Conservation (phyloP, 2,888 invertebrate genomes). For the Drosophila borborema region DNA sequence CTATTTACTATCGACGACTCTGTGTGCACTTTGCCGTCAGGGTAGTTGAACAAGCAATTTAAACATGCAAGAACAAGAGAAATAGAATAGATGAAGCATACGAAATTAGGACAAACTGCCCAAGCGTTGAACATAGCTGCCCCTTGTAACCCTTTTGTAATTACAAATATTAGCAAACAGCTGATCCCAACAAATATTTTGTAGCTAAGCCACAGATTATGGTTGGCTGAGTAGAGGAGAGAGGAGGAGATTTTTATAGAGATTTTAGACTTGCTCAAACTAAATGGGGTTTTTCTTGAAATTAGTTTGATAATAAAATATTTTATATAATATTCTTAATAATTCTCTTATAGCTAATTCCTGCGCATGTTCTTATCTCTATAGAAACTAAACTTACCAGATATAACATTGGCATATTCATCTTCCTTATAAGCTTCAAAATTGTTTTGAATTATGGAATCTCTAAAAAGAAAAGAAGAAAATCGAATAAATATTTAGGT, state of each 20-base stretch:
- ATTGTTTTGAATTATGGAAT: too few species aligned
- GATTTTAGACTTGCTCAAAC: background rate
- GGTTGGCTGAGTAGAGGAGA: background rate
- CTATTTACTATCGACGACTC: background rate
- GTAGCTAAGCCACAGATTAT: background rate
- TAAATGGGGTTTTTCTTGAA: background rate
- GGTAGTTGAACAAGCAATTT: slow-evolving; percentile 7
- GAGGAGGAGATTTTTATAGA: too few species aligned
- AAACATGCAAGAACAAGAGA: background rate
- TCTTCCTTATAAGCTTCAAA: too few species aligned
- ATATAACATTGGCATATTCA: too few species aligned
- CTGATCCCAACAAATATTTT: background rate
- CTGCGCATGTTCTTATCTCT: too few species aligned
- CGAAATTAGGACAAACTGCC: background rate
- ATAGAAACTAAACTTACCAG: too few species aligned
- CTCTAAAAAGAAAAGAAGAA: too few species aligned
- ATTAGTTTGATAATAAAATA: background rate
- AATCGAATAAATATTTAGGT: too few species aligned
- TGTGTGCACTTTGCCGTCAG: background rate
- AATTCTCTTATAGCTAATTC: too few species aligned
- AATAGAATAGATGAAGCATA: background rate
- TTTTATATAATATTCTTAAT: background rate
- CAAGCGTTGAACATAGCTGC: background rate
- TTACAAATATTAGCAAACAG: background rate
- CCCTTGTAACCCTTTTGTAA: background rate